Percentiles rank a stretch among this genome's conserved stretches.
Evolutionary conservation across 1,140 invertebrate species (phyloP).

Genomic region (Zaprionus inermis): DNA sequence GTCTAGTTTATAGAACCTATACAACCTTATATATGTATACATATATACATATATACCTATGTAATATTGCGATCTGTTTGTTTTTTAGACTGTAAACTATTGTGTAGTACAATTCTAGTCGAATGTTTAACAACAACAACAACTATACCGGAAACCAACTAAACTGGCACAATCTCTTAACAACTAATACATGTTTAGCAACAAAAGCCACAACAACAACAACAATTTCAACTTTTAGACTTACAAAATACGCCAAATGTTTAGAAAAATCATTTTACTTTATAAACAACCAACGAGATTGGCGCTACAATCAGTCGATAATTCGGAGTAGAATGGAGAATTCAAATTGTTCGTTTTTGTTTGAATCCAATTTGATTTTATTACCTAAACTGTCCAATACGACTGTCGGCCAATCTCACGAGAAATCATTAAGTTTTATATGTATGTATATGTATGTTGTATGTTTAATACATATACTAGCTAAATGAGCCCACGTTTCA

Average conservation of each 20-base stretch:
- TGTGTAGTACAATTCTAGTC: constrained; percentile 73
- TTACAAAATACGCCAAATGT: constrained; percentile 73
- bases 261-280: constrained; percentile 58
- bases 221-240: constrained; percentile 75
- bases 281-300: constrained; percentile 18
- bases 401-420: constrained; percentile 14
- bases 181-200: constrained; percentile 60
- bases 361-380: not conserved
- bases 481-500: constrained; percentile 61
- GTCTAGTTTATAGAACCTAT: constrained; percentile 57
- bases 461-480: constrained; percentile 47
- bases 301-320: not conserved
- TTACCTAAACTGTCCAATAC: constrained; percentile 5
- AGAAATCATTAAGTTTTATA: constrained; percentile 43
- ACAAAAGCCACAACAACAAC: constrained; percentile 28
- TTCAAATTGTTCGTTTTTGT: not conserved
- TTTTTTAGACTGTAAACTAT: constrained; percentile 66
- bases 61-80: constrained; percentile 61
- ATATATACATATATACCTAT: constrained; percentile 35
- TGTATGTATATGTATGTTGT: constrained; percentile 40
- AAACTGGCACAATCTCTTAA: constrained; percentile 65
- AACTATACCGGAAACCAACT: constrained; percentile 31
- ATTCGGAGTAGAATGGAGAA: not conserved
- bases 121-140: constrained; percentile 67
- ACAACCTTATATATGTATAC: constrained; percentile 51